Evolutionary conservation across 2,888 invertebrate species (phyloP), one percentile per base, ranked within the genome.

Genomic region (Parthenolecanium corni): DNA sequence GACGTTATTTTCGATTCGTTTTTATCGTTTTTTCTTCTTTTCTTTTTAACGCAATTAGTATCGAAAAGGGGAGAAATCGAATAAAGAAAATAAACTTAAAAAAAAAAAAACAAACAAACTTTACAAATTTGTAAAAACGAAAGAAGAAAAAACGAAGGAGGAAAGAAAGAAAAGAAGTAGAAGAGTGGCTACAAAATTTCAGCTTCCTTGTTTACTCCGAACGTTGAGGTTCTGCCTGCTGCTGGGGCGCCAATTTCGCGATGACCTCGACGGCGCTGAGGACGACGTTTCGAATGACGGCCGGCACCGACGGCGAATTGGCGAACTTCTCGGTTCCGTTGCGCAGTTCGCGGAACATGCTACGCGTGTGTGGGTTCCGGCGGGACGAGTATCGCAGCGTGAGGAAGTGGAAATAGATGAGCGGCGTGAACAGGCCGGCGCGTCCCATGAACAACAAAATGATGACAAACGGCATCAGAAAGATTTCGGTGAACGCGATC

Each of bases 391-490:
- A 94, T 66, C 98, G 85, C 73, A 92, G 82, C 65, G 85, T 82
- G 70, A 98, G 78, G 77, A 98, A 98, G 74, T 96, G 90, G 76
- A 95, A 97, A 79, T 97, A 98, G 71, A 95, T 83, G 76, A 98
- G 89, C 49, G 96, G 95, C 14, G 94, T 88, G 71, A 97, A 77
- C 64, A 97, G 77, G 25, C 89, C 89, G 71, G 89, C 89, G 75
- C 85, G 83, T 25, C 95, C 95, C 94, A 84, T 80, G 67, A 97
- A 83, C 40, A 89, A 83, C 73, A 93, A 78, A 70, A 91, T 72
- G 23, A 86, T 79, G 23, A 86, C 79, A 68, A 89, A 80, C 6
- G 94, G 93, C 80, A 94, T 86, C 68, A 95, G 79, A 66, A 92
- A 81, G 69, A 98, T 95, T 78, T 98, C 98, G 0, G 89, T 86